Conservation (phyloP, 2,113 vertebrate species). For the Rattus rattus region DNA sequence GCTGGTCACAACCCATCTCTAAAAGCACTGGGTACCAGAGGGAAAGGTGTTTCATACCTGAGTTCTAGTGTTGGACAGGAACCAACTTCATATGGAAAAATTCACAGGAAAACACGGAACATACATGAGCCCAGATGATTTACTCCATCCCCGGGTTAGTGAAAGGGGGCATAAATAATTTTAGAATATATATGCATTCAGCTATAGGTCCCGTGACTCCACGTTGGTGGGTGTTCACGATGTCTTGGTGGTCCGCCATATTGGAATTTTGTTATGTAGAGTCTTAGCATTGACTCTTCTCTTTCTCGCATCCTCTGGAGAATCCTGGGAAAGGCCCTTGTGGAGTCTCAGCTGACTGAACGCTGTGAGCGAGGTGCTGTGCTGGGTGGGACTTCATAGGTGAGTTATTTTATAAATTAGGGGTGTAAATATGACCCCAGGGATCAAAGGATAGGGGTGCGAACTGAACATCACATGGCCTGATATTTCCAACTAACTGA, state of each 20-base stretch:
- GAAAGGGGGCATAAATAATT: neutral
- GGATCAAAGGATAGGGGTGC: neutral
- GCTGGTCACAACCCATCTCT: neutral
- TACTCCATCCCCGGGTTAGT: neutral
- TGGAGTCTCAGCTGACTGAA: rapidly evolving
- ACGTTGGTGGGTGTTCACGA: rapidly evolving
- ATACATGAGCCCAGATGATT: neutral
- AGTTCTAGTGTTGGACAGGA: neutral
- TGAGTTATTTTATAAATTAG: neutral
- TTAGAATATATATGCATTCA: neutral
- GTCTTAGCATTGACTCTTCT: neutral
- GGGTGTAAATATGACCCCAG: neutral
- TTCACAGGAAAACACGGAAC: neutral
- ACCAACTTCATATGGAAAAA: neutral
- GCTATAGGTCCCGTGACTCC: neutral
- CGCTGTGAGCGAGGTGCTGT: too few relatives aligned
- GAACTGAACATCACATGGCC: neutral
- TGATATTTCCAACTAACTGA: neutral
- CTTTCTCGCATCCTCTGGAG: rapidly evolving
- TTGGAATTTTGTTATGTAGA: neutral
- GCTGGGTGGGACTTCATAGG: neutral
- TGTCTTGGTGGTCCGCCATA: neutral
- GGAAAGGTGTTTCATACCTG: neutral
- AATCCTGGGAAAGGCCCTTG: neutral
- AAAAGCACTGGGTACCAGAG: neutral